Evolutionary conservation across 2,888 invertebrate genomes (phyloP), one percentile per base, ranked within the genome.

Genomic region (Drosophila buzzatii): DNA sequence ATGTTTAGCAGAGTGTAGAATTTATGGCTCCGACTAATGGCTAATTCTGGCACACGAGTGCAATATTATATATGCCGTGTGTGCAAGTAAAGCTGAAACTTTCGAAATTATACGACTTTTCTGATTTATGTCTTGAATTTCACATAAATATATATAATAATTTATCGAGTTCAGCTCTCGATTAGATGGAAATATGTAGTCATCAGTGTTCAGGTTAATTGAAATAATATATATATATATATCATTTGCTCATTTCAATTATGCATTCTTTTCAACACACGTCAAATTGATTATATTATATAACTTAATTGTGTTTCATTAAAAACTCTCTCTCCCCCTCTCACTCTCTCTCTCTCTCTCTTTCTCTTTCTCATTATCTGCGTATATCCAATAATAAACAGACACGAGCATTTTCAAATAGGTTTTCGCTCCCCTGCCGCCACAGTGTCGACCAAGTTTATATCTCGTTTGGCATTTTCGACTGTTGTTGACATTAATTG

Each of bases 401-500:
- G 67, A 56, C 58, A 8, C n/a, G n/a, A 20, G 31, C 37, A 61
- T 57, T 65, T 69, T 69, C 16, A 42, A 61, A 59, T 44, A 33
- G 58, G 58, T 62, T 65, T 41, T 33, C 44, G 49, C 44, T 35
- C 39, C 31, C 18, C 62, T 20, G 44, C 20, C 14, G 41, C n/a
- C 8, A n/a, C 1, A n/a, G 41, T 42, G 14, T 59, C 59, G 49
- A 51, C 39, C 18, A 20, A 49, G 33, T 64, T 20, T 42, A 58
- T 35, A 52, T 57, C 53, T 51, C 42, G 47, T 41, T 53, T 31
- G 42, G 42, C 52, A 27, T 7, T 59, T 37, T 57, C 57, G 53
- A 53, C 70, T 76, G 77, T 42, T 63, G 67, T 52, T 68, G 83
- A 85, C 85, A 71, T 76, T 76, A 79, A 85, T 85, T 85, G 71